Evolutionary conservation across 2,113 vertebrate genomes (phyloP).

Genomic region (Symphodus melops): DNA sequence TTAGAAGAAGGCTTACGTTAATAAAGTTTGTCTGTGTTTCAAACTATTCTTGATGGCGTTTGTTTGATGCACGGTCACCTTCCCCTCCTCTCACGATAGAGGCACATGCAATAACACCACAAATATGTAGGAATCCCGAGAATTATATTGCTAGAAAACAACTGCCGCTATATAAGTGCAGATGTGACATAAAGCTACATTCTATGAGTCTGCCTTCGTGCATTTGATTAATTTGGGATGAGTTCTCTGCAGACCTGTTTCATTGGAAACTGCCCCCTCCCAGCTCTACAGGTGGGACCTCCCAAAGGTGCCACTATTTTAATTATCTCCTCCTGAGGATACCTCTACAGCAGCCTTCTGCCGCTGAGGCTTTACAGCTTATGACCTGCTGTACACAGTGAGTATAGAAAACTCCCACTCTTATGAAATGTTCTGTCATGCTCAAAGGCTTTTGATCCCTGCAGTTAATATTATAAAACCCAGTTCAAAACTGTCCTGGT

Average conservation of each 20-base stretch:
- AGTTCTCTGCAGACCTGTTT: conserved; percentile 63
- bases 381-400: conserved; percentile 18
- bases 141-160: not conserved
- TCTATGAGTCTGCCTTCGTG: conserved; percentile 31
- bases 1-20: conserved; percentile 41
- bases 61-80: conserved; percentile 12
- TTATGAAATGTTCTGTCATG: not conserved
- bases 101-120: not conserved
- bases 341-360: conserved; percentile 64
- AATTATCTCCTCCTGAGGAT: conserved; percentile 79
- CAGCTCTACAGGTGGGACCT: conserved; percentile 60
- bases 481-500: not conserved
- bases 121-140: not conserved
- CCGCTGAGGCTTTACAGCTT: conserved; percentile 23
- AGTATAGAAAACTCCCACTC: not conserved
- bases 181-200: conserved; percentile 9
- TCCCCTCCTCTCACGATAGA: not conserved
- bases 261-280: conserved; percentile 64
- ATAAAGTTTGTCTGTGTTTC: conserved; percentile 69
- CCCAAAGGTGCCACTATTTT: conserved; percentile 79
- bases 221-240: conserved; percentile 77
- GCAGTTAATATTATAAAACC: not conserved
- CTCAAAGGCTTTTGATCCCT: not conserved
- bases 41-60: conserved; percentile 16
- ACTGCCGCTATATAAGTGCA: not conserved